These are phyloP conservation scores for Drosophila diplacantha DNA, from an alignment of 2,888 invertebrate genomes.

Conservation along the genomic window DNA sequence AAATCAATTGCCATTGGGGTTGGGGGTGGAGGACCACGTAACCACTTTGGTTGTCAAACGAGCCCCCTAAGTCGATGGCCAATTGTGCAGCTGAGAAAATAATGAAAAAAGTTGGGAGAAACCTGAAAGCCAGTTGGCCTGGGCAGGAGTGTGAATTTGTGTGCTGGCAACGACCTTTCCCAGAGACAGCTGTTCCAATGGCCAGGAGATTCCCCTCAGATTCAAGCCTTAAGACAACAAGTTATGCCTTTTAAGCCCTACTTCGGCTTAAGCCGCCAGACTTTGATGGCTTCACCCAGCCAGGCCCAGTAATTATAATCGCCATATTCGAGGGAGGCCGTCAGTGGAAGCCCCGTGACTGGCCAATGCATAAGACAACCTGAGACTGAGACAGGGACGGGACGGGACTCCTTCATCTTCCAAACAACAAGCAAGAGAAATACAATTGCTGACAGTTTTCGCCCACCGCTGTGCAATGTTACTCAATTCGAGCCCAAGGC, in stretches of 20 bases:
- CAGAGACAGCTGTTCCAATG: slow-evolving; percentile 38
- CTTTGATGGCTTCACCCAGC: neutral
- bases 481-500: slow-evolving; percentile 59
- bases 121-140: slow-evolving; percentile 45
- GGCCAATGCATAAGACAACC: slow-evolving; percentile 35
- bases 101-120: slow-evolving; percentile 10
- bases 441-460: slow-evolving; percentile 44
- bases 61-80: slow-evolving; percentile 63
- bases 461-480: slow-evolving; percentile 46
- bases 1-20: slow-evolving; percentile 50
- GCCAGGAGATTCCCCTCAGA: neutral
- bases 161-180: slow-evolving; percentile 55
- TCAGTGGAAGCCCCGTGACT: slow-evolving; percentile 28
- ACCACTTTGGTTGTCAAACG: slow-evolving; percentile 67
- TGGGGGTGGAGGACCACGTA: slow-evolving; percentile 66
- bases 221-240: neutral
- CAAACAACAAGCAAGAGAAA: slow-evolving; percentile 25
- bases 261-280: neutral
- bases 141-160: slow-evolving; percentile 42
- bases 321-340: slow-evolving; percentile 39
- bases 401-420: slow-evolving; percentile 22
- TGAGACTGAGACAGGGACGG: slow-evolving; percentile 3
- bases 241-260: slow-evolving; percentile 3
- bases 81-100: slow-evolving; percentile 55
- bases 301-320: slow-evolving; percentile 48